Conservation (phyloP, 2,888 invertebrate species). For the Clistopyga incitator region DNA sequence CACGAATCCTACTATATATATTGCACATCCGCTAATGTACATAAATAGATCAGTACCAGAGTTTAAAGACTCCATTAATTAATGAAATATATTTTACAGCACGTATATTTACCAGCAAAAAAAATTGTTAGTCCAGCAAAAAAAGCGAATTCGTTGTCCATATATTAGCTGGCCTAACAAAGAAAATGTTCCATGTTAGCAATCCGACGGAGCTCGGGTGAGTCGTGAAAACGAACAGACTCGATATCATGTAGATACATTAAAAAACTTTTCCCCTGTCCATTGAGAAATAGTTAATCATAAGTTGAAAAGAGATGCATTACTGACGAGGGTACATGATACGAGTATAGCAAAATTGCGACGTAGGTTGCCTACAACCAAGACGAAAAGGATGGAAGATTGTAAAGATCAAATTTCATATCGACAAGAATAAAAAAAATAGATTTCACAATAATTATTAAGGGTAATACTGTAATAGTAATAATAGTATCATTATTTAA, state of each 20-base stretch:
- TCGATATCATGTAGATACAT: slow-evolving; percentile 1
- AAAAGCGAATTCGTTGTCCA: too few species aligned
- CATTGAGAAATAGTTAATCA: slow-evolving; percentile 39
- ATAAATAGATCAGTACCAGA: background rate
- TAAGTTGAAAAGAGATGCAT: slow-evolving; percentile 17
- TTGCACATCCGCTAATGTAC: background rate
- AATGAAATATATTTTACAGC: too few species aligned
- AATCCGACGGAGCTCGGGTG: background rate
- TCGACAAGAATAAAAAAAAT: slow-evolving; percentile 48
- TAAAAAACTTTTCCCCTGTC: slow-evolving; percentile 8
- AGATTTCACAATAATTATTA: slow-evolving; percentile 63
- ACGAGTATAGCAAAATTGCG: background rate
- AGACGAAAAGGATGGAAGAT: slow-evolving; percentile 3
- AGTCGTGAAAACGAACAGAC: background rate
- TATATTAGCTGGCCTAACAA: too few species aligned
- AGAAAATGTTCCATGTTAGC: background rate
- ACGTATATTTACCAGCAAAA: too few species aligned
- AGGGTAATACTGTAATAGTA: slow-evolving; percentile 55
- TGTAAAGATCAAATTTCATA: slow-evolving; percentile 62
- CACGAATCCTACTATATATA: background rate
- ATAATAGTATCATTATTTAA: slow-evolving; percentile 30
- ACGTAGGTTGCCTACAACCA: background rate
- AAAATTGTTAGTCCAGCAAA: too few species aligned
- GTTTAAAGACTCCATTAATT: too few species aligned
- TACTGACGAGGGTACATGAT: background rate